Evolutionary conservation across 92 coral and sea anemone species (phyloP).

Genomic region (Umimayanthus kanabou): DNA sequence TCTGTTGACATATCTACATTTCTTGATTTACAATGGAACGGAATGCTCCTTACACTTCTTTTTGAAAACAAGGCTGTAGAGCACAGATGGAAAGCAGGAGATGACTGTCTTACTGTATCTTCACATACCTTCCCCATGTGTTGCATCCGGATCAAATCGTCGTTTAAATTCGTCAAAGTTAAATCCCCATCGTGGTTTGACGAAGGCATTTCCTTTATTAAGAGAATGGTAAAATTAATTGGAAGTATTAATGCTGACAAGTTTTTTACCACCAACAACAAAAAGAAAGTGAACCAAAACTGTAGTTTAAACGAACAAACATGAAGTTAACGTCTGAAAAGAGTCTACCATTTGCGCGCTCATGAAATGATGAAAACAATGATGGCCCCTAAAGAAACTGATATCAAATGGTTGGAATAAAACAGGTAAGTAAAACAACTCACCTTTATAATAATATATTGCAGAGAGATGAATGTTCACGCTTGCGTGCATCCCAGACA

Average conservation of each 20-base stretch:
- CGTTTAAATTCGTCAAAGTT: constrained; percentile 86
- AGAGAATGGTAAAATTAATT: not conserved
- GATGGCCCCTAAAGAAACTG: not conserved
- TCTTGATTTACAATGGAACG: too few species aligned
- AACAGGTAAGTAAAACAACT: not conserved
- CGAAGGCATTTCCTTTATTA: constrained; percentile 66
- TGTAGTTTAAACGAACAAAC: too few species aligned
- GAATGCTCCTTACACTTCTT: too few species aligned
- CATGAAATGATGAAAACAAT: not conserved
- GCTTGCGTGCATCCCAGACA: constrained; percentile 97
- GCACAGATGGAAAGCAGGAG: too few species aligned
- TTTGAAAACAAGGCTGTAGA: too few species aligned
- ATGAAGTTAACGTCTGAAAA: too few species aligned
- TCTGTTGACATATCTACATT: too few species aligned
- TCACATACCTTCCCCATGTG: constrained; percentile 81
- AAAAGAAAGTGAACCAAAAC: too few species aligned
- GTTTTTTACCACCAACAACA: not conserved
- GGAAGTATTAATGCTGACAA: not conserved
- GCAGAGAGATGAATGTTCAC: constrained; percentile 96
- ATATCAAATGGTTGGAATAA: not conserved
- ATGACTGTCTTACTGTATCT: too few species aligned
- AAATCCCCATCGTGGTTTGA: constrained; percentile 88
- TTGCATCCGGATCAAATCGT: constrained; percentile 84
- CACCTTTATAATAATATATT: constrained; percentile 80
- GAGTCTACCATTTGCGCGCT: not conserved